Base-by-base conservation (phyloP, 2,888 invertebrate species). In the Horisme vitalbata region DNA sequence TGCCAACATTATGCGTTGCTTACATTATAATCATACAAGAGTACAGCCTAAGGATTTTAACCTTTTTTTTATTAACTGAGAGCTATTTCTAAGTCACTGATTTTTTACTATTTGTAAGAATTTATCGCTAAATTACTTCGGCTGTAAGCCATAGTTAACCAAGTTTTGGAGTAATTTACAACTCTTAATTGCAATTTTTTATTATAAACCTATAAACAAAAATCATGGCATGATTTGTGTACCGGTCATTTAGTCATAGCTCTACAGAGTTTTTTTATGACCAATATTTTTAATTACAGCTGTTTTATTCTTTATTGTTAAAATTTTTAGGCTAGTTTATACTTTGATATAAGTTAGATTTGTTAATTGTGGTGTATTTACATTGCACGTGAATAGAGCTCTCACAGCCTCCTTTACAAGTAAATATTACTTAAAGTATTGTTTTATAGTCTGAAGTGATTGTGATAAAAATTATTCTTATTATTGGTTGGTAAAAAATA, bases 11-110 rank as follows among this genome's bases (percentile, higher is more conserved):
- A 86, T 88, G 88, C 83, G 88, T 89, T 86, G 87, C 86, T 88
- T 88, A 86, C 83, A 80, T 87, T 85, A 80, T 86, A 86, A 86
- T 81, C 86, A 82, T 86, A 84, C 72, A 75, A 84, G 83, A 87
- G 88, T 88, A 87, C 88, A 88, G 88, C 88, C 88, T 88, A 88
- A 88, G 88, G 87, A 89, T 88, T 88, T 88, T 88, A 89, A 89
- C 86, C 71, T 83, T 87, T 78, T 54, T 83, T 85, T 83, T 82
- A 80, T 79, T 83, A 77, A 75, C 88, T 87, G 88, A 86, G 89
- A 88, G 89, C 89, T 89, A 89, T 88, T 88, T 80, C 89, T 89
- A 87, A 88, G 87, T 89, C 88, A 78, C 88, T 81, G 80, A 55
- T 81, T 83, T 47, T 86, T 79, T 82, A 85, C 82, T 73, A 79